These are phyloP conservation scores for Bactericera cockerelli DNA, from an alignment of 1,140 invertebrate genomes.

Conservation along the genomic window DNA sequence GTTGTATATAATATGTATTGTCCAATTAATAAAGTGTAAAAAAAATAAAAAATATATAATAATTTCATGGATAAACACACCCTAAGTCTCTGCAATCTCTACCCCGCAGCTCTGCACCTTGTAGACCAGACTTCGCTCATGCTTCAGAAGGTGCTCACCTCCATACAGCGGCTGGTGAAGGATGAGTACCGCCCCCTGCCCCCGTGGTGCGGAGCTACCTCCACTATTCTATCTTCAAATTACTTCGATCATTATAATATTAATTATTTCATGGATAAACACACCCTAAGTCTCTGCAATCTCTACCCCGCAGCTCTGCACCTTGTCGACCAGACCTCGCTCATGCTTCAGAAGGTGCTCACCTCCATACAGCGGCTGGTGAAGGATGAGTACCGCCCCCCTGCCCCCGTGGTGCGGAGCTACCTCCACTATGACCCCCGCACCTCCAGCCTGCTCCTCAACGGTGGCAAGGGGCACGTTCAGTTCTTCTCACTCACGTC, in stretches of 20 bases:
- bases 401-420: no score
- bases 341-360: conserved; percentile 30
- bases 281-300: no score
- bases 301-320: conserved; percentile 28
- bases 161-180: conserved; percentile 53
- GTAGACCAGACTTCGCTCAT: no score
- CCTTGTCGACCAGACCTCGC: no score
- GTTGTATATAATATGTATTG: no score
- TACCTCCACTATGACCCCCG: conserved; percentile 44
- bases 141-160: conserved; percentile 33
- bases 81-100: no score
- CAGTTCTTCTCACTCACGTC: conserved; percentile 59
- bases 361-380: conserved; percentile 52
- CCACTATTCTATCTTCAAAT: no score
- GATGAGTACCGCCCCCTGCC: conserved; percentile 28
- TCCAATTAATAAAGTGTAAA: no score
- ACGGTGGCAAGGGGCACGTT: conserved; percentile 58
- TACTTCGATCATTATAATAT: no score
- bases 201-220: conserved; percentile 25
- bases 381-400: conserved; percentile 32
- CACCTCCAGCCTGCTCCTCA: conserved; percentile 49
- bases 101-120: conserved; percentile 26
- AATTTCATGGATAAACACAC: no score
- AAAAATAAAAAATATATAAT: no score
- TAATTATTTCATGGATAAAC: no score